Evolutionary conservation across 2,113 vertebrate genomes (phyloP), one percentile per base, ranked within the genome.

Genomic region (Illadopsis cleaveri): DNA sequence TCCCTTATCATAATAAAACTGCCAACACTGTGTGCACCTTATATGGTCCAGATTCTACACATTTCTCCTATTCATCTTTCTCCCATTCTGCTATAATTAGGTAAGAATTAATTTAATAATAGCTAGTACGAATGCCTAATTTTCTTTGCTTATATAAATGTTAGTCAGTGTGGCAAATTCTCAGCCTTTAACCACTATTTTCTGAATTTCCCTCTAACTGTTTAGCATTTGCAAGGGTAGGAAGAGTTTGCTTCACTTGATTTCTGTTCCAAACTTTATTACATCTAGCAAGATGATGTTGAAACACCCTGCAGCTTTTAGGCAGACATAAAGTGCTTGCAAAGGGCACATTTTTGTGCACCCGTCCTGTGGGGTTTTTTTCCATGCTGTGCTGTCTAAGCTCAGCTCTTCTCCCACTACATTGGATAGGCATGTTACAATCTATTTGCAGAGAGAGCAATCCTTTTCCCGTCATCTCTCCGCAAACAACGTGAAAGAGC

Each of bases 361-460:
- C 56, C 42, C 22, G n/a, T 6, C 20, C 82, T 24, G n/a, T 14
- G 42, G 48, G 20, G 5, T 66, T 45, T 90, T 81, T 77, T 78
- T 12, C 47, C 35, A 9, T 1, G 2, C 60, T 83, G 37, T 71
- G 28, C 51, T 90, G 47, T 44, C 47, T 89, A 79, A 92, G 48
- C 88, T 88, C 80, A 66, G 61, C 53, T 77, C n/a, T 81, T 77
- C 56, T 86, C 47, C 38, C 54, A 7, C 45, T 40, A 80, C 28
- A 15, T 0, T 35, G 47, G 69, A 68, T 8, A 51, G 42, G 64
- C 58, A 37, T 53, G 64, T 88, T 68, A 54, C 70, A 80, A 93
- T 88, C 84, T 58, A 90, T 90, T 93, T 92, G 88, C 90, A 89
- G 82, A 88, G 79, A 31, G 69, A 95, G 80, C 82, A 93, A 78